phyloP scores from a whole-genome alignment of 2,797 vertebrate genomes.

The Myotis planiceps region DNA sequence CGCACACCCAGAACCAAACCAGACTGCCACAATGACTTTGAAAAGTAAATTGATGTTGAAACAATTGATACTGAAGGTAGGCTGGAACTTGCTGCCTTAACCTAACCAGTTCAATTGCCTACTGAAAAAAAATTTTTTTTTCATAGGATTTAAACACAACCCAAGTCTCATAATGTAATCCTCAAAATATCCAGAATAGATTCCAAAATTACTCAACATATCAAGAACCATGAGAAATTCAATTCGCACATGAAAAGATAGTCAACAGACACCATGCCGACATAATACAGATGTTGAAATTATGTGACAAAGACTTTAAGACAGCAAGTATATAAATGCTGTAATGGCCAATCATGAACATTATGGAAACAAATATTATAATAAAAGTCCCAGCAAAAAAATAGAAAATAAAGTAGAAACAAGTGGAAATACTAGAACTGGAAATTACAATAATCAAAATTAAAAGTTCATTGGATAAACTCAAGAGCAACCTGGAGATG shows the following conservation, averaged over 20 bases:
- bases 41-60: background rate
- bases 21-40: background rate
- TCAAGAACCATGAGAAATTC: conserved; percentile 35
- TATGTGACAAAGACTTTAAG: background rate
- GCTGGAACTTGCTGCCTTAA: background rate
- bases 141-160: background rate
- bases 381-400: background rate
- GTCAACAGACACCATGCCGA: background rate
- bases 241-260: background rate
- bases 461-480: background rate
- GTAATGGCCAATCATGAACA: background rate
- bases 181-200: conserved; percentile 4
- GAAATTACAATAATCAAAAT: background rate
- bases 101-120: background rate
- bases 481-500: background rate
- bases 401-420: background rate
- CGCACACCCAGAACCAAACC: background rate
- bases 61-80: background rate
- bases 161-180: conserved; percentile 12
- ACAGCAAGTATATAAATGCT: background rate
- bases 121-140: background rate
- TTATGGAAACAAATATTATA: conserved; percentile 3
- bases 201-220: conserved; percentile 52
- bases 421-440: conserved; percentile 13
- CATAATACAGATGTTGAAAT: background rate